A percentile compares a stretch with the other conserved stretches of the same genome.
Conservation (phyloP, 1,140 invertebrate species). For the Patella vulgata region DNA sequence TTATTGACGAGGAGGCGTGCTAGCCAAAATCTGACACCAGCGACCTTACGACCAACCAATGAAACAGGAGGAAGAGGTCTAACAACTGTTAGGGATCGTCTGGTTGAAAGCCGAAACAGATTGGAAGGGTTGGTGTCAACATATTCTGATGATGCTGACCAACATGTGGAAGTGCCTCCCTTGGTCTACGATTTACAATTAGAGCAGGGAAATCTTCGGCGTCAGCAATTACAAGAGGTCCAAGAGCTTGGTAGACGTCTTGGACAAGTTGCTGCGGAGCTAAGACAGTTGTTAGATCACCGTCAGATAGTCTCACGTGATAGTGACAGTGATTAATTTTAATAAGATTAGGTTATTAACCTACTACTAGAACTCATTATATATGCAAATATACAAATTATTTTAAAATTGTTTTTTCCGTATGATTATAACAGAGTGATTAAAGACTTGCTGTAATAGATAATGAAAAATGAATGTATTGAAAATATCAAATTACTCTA, state of each 20-base stretch:
- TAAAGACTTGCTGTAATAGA: neutral
- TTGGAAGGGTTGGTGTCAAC: slow-evolving; percentile 50
- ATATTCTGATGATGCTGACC: slow-evolving; percentile 48
- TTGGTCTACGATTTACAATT: slow-evolving; percentile 49
- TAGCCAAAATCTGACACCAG: neutral
- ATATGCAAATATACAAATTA: neutral
- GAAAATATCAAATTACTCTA: too few relatives aligned
- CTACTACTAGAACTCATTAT: neutral
- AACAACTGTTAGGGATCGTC: slow-evolving; percentile 40
- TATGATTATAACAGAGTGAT: neutral
- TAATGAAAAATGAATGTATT: too few relatives aligned
- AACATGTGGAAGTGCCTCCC: slow-evolving; percentile 40
- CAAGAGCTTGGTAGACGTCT: slow-evolving; percentile 52
- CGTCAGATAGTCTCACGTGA: slow-evolving; percentile 32
- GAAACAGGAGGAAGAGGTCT: slow-evolving; percentile 3
- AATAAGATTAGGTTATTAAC: too few relatives aligned
- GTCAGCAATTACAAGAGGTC: slow-evolving; percentile 56
- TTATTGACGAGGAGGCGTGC: neutral
- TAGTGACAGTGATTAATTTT: too few relatives aligned
- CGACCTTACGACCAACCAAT: neutral
- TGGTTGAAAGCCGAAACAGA: slow-evolving; percentile 49
- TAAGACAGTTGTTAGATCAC: slow-evolving; percentile 45
- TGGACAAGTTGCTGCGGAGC: slow-evolving; percentile 53
- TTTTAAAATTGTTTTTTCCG: neutral
- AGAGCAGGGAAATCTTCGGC: slow-evolving; percentile 47